Evolutionary conservation across 2,797 vertebrate genomes (phyloP).

Genomic region (Acrossocheilus wenchowensis): DNA sequence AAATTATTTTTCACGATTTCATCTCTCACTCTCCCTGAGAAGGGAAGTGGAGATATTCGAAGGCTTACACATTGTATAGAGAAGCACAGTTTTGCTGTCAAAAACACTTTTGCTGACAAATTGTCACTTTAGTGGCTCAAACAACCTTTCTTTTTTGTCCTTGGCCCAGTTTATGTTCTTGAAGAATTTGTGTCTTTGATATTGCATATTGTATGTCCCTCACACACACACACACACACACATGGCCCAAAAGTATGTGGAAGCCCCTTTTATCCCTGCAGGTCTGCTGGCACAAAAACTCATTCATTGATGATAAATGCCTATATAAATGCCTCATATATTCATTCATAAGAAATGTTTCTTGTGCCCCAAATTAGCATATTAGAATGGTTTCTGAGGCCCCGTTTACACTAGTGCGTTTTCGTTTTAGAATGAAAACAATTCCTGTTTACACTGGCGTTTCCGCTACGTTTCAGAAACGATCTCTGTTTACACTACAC

Average conservation of each 20-base stretch:
- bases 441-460: too few relatives aligned
- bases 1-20: conserved; percentile 37
- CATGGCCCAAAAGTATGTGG: neutral
- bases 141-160: neutral
- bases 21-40: conserved; percentile 42
- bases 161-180: conserved; percentile 2
- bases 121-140: conserved; percentile 23
- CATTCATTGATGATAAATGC: neutral
- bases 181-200: neutral
- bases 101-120: conserved; percentile 21
- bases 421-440: too few relatives aligned
- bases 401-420: too few relatives aligned
- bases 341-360: neutral
- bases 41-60: conserved; percentile 59
- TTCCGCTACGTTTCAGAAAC: too few relatives aligned
- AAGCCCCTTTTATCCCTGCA: neutral
- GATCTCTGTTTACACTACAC: too few relatives aligned
- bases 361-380: neutral
- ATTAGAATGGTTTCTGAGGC: neutral
- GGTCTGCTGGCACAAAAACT: neutral
- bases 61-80: conserved; percentile 44
- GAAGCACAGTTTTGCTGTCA: neutral
- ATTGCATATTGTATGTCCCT: neutral
- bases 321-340: too few relatives aligned
- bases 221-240: too few relatives aligned